Evolutionary conservation across 1,140 invertebrate species (phyloP), one percentile per base, ranked within the genome.

Genomic region (Zaprionus ghesquierei): DNA sequence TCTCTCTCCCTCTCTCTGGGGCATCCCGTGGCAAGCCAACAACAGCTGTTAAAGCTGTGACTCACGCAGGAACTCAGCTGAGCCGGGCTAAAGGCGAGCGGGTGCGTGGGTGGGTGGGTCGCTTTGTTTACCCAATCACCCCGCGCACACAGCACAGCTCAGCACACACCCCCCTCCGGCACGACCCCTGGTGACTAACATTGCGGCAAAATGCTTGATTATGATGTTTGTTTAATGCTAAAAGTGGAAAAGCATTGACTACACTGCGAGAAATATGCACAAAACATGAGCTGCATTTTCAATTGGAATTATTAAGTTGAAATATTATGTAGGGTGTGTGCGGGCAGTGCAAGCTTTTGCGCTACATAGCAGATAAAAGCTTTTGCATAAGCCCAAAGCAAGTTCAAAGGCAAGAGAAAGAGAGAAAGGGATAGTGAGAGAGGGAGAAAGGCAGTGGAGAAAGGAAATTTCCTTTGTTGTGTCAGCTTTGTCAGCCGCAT

Each of bases 181-280:
- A 27, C 51, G 53, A 62, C 55, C 25, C 25, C 53, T 31, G 72
- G 80, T 62, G 63, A 62, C 64, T 66, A 56, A 62, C 44, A 74
- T 80, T 66, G 75, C 75, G 41, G 51, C 82, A 87, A 86, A 86
- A 73, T 81, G 77, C 75, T 87, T 81, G 78, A 87, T 86, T 87
- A 86, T 78, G 78, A 78, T 86, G 81, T 87, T 86, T 86, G 78
- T 75, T 78, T 78, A 81, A 71, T 86, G 50, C 63, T 50, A 18
- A 68, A 61, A 85, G 75, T 77, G 65, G 63, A 74, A 80, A 64
- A 66, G n/a, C 38, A 60, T 69, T 77, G 41, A 69, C 50, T 66
- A 46, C 78, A 85, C 69, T 81, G 66, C 13, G 18, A 69, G 38
- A 69, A 81, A 59, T 44, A 20, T 41, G 35, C 33, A n/a, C 13